Evolutionary conservation across 1,140 invertebrate genomes (phyloP), one percentile per base, ranked within the genome.

Genomic region (Drosophila nigromelanica): DNA sequence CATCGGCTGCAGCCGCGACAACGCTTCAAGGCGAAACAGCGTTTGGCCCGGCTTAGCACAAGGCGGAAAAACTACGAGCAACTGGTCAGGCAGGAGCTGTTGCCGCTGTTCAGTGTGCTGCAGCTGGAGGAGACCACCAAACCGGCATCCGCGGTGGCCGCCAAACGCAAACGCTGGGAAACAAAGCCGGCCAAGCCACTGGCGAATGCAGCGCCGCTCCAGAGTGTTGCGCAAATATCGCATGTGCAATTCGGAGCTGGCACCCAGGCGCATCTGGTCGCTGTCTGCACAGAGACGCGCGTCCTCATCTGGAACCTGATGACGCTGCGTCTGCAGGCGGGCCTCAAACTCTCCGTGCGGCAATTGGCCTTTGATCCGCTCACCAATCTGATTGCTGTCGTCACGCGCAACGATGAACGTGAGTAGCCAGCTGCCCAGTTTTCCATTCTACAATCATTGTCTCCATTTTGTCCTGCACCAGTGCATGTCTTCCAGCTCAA

Each of bases 221-320:
- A 86, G 18, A 77, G 78, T n/a, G 71, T 81, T 35, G 86, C 91
- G 30, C 60, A 91, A 50, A 92, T 93, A 15, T 91, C 80, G n/a
- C 80, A 90, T 18, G 78, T 93, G 39, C 85, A 92, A 91, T 97
- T 97, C 92, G 95, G 95, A 10, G 93, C 92, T 50, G 92, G 94
- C 27, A 93, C 94, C 43, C 93, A 93, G 71, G 94, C 94, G 59
- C 95, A 96, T 91, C 89, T 96, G 18, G 91, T 96, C 12, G 82
- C 74, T 21, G 93, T 93, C 12, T 94, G 94, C 55, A 78, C 92
- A 0, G 80, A 93, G 24, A 66, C 85, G 35, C 92, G 94, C 59
- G 78, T 97, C 2, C 92, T 93, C 30, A 94, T 95, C 6, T 97
- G 96, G 96, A 95, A 96, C 92, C 90, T 96, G 24, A 91, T 96